A percentile compares a stretch with the other conserved stretches of the same genome.
phyloP scores from a whole-genome alignment of 1,140 invertebrate genomes.

The Heliothis subflexa region DNA sequence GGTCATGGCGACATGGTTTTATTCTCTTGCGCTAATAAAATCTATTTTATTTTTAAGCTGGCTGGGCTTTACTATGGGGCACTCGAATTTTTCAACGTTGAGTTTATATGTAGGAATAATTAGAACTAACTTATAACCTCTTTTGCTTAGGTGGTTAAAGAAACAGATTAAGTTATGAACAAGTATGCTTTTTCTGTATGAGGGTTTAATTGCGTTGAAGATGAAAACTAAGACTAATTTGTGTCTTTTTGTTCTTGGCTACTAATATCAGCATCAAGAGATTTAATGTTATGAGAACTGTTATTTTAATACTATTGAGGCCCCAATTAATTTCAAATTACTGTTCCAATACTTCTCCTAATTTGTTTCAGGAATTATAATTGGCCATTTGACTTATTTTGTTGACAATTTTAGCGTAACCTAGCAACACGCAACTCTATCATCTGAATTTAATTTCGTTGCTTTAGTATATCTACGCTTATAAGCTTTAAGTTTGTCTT shows the following conservation, averaged over 20 bases:
- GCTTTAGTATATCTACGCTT: background rate
- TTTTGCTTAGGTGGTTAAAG: background rate
- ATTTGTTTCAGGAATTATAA: conserved; percentile 21
- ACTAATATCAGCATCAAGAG: too few relatives aligned
- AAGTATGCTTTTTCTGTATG: too few relatives aligned
- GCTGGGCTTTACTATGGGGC: conserved; percentile 6
- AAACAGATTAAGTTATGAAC: background rate
- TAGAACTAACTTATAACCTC: background rate
- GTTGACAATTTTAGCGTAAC: background rate
- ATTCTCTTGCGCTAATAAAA: conserved; percentile 25
- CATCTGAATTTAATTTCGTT: background rate
- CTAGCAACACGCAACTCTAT: background rate
- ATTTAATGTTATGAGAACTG: background rate
- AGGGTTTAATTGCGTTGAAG: too few relatives aligned
- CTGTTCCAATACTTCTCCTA: background rate
- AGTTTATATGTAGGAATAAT: background rate
- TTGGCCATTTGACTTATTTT: conserved; percentile 7
- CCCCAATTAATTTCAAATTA: background rate
- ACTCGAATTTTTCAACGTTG: background rate
- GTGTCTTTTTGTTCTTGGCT: background rate
- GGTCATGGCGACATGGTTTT: conserved; percentile 24
- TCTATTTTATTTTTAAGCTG: conserved; percentile 37
- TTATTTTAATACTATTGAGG: background rate
- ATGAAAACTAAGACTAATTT: too few relatives aligned
- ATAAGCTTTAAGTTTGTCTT: too few relatives aligned